phyloP scores from a whole-genome alignment of 2,113 vertebrate species.

The Rhea pennata region DNA sequence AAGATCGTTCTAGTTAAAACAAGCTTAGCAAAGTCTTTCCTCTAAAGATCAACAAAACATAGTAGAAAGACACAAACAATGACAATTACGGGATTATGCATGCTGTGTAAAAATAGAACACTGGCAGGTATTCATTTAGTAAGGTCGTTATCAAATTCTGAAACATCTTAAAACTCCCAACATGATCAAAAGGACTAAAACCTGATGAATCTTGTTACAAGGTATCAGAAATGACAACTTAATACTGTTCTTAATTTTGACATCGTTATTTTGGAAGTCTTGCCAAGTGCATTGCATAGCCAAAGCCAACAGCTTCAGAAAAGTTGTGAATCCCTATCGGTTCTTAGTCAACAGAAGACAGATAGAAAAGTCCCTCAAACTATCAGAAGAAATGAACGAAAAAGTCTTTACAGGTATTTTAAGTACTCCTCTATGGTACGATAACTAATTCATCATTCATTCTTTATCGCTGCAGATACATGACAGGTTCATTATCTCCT shows the following conservation, averaged over 20 bases:
- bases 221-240: conserved; percentile 55
- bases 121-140: neutral
- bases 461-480: neutral
- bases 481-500: neutral
- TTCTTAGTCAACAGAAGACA: neutral
- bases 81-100: neutral
- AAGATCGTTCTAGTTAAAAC: neutral
- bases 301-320: neutral
- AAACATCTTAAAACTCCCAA: neutral
- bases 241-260: conserved; percentile 29
- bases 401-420: neutral
- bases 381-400: neutral
- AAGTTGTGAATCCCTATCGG: neutral
- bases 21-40: neutral
- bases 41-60: neutral
- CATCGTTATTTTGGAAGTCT: conserved; percentile 23
- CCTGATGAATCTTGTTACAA: conserved; percentile 23
- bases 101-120: neutral
- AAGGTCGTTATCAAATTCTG: neutral
- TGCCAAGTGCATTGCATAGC: neutral
- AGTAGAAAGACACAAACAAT: neutral
- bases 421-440: neutral
- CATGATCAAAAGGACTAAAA: conserved; percentile 53
- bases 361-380: neutral
- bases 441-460: neutral